Percentiles rank a stretch among this genome's conserved stretches.
These are phyloP conservation scores for Conger conger DNA, from an alignment of 2,113 vertebrate genomes.

Conservation along the genomic window DNA sequence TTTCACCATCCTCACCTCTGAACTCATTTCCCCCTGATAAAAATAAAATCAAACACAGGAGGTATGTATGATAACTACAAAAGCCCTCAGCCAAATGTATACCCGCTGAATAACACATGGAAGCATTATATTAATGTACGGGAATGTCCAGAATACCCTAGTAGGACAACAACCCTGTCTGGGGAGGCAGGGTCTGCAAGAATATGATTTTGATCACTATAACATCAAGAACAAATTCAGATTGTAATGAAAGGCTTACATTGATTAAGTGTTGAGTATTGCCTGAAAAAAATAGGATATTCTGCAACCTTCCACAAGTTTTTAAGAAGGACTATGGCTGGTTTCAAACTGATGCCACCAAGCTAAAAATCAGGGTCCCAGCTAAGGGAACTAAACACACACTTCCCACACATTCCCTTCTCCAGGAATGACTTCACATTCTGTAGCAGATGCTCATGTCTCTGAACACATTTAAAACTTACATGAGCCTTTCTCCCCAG, in stretches of 20 bases:
- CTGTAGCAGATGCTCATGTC: no score
- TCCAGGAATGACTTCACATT: no score
- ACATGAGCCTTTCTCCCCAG: conserved; percentile 65
- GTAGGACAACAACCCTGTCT: background rate
- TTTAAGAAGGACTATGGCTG: background rate
- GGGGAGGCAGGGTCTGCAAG: no score
- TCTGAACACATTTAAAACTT: conserved; percentile 35
- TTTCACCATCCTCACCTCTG: conserved; percentile 51
- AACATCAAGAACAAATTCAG: background rate
- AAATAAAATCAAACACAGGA: background rate
- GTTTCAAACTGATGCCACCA: no score
- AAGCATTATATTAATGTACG: background rate
- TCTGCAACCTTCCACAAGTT: background rate
- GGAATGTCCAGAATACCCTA: background rate
- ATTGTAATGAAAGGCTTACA: background rate
- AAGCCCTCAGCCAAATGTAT: background rate
- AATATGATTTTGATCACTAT: no score
- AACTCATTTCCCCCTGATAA: conserved; percentile 56
- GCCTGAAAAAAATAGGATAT: background rate
- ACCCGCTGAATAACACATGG: background rate
- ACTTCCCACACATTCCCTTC: no score
- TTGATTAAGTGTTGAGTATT: background rate
- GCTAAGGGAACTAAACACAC: no score
- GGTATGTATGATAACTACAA: background rate
- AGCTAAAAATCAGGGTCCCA: no score